phyloP scores from a whole-genome alignment of 2,888 invertebrate species.

The Pecten maximus region DNA sequence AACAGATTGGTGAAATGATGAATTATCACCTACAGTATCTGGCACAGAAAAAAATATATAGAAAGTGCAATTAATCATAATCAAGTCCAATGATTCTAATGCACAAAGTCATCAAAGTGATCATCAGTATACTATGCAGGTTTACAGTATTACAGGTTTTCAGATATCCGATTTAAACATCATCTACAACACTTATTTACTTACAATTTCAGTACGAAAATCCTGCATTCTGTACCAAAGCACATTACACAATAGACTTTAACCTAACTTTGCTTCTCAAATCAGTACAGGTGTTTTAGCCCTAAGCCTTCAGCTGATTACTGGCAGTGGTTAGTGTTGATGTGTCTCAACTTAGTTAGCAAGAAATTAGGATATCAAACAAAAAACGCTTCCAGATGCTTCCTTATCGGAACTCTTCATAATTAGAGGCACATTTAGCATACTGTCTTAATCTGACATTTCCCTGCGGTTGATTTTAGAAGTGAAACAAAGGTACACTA shows the following conservation, averaged over 20 bases:
- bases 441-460: background rate
- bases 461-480: background rate
- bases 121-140: too few relatives aligned
- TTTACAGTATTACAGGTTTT: too few relatives aligned
- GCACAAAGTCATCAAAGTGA: too few relatives aligned
- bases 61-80: too few relatives aligned
- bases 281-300: background rate
- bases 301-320: background rate
- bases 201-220: constrained; percentile 9
- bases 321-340: background rate
- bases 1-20: too few relatives aligned
- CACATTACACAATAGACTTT: too few relatives aligned
- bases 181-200: background rate
- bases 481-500: background rate
- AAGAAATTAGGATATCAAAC: background rate
- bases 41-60: too few relatives aligned
- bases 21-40: too few relatives aligned
- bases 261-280: background rate
- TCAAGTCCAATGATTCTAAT: too few relatives aligned
- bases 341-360: background rate
- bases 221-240: background rate
- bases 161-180: background rate
- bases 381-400: constrained; percentile 18
- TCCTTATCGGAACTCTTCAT: constrained; percentile 19
- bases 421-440: constrained; percentile 25